Evolutionary conservation across 2,888 invertebrate species (phyloP).

Genomic region (Pocota personata): DNA sequence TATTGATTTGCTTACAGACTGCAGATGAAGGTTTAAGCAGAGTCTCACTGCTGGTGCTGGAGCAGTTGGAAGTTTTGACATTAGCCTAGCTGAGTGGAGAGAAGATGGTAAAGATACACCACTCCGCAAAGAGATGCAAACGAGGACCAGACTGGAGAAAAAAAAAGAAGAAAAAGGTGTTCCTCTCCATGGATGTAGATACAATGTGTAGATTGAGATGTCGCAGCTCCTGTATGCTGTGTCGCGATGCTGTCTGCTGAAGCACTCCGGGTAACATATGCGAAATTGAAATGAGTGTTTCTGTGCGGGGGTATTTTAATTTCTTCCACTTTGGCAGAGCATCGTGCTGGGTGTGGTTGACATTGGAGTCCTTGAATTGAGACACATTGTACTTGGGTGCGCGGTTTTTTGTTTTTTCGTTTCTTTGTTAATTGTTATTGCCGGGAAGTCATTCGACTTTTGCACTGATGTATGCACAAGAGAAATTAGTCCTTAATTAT

Average conservation of each 20-base stretch:
- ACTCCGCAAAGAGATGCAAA: conserved; percentile 48
- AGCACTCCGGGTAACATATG: conserved; percentile 66
- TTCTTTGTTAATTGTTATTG: conserved; percentile 65
- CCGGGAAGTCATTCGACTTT: conserved; percentile 49
- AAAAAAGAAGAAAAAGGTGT: conserved; percentile 45
- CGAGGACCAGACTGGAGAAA: conserved; percentile 26
- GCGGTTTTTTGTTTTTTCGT: conserved; percentile 28
- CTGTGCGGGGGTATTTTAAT: conserved; percentile 59
- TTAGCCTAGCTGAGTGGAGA: conserved; percentile 61
- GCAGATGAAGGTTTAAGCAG: neutral
- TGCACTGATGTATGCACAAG: conserved; percentile 32
- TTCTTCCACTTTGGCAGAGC: conserved; percentile 35
- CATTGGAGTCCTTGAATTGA: conserved; percentile 53
- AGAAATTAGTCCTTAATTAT: conserved; percentile 58
- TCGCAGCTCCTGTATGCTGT: conserved; percentile 70
- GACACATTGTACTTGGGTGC: conserved; percentile 28
- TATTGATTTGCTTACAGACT: conserved; percentile 63
- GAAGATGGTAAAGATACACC: conserved; percentile 61
- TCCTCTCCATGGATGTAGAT: conserved; percentile 67
- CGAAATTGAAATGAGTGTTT: conserved; percentile 68
- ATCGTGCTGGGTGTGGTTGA: conserved; percentile 71
- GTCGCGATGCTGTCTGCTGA: conserved; percentile 52
- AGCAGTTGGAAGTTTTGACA: conserved; percentile 53
- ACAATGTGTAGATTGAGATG: conserved; percentile 73
- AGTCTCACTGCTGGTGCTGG: conserved; percentile 1